These are phyloP conservation scores for Perizoma flavofasciatum DNA, from an alignment of 2,888 invertebrate species.

Conservation along the genomic window DNA sequence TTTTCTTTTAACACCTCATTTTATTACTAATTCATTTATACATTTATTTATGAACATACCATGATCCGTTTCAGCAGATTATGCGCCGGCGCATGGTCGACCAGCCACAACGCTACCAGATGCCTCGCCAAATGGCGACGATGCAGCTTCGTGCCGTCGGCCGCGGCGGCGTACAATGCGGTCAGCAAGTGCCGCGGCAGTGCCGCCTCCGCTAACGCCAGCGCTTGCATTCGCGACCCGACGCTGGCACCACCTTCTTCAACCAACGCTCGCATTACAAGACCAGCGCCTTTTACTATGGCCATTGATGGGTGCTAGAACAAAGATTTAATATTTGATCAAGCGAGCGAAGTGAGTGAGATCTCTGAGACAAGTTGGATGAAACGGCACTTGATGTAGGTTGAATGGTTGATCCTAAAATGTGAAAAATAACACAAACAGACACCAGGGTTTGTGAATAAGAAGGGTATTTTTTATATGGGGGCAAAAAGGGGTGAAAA, in stretches of 20 bases:
- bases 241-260: slow-evolving; percentile 98
- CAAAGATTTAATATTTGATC: slow-evolving; percentile 3
- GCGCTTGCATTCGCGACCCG: slow-evolving; percentile 96
- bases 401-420: no score
- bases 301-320: slow-evolving; percentile 97
- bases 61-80: slow-evolving; percentile 93
- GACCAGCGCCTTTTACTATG: slow-evolving; percentile 98
- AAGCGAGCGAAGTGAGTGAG: not conserved
- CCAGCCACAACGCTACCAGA: slow-evolving; percentile 97
- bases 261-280: slow-evolving; percentile 98
- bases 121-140: slow-evolving; percentile 96
- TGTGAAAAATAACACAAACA: no score
- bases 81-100: slow-evolving; percentile 96
- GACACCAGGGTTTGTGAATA: no score
- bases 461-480: no score
- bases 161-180: slow-evolving; percentile 90
- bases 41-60: slow-evolving; percentile 78
- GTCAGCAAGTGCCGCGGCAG: slow-evolving; percentile 95
- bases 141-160: slow-evolving; percentile 88
- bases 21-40: not conserved
- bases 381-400: no score
- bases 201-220: slow-evolving; percentile 98
- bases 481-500: no score
- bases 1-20: no score
- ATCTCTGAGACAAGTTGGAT: no score